Base-by-base conservation (phyloP, 2,888 invertebrate species). In the Aporophyla lueneburgensis region DNA sequence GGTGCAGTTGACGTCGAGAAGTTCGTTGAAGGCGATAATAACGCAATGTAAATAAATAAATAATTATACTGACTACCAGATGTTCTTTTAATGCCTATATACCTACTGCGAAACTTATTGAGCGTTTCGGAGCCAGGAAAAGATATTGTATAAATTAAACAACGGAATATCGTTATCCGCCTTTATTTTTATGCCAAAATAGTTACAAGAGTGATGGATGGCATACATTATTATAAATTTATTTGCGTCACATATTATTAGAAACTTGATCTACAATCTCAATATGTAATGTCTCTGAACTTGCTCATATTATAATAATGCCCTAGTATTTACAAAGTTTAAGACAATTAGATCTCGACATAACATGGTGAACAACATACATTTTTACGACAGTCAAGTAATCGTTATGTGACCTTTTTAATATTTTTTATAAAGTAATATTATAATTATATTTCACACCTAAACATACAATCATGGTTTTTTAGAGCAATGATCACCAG, bases 1-100 rank as follows among this genome's bases (percentile, higher is more conserved):
- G 96, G 92, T 40, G 93, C 95, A 9, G 92, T 97, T 19, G 96
- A 97, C 71, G 93, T 93, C 5, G 97, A 97, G 84, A 89, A 87
- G 33, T 96, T 96, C 91, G 94, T 97, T 80, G 95, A 95, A 63
- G 93, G 92, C 33, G 93, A 93, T 61, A 89, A 86, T 86, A 88
- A 87, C 77, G 88, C 86, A 79, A 81, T 85, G 68, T 81, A 76
- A 84, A 74, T 72, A 83, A 81, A 79, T 53, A 75, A 54, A 56
- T 67, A 19, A 33, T 53, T 33, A 59, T 54, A 56, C 24, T 62
- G 10, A 5, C 1, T 43, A 46, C 33, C 33, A 63, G 21, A 27
- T 67, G 33, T 74, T 78, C 12, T 54, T 49, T 78, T 63, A 21
- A 7, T 21, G 14, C 27, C 24, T 49, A 65, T 4, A 33, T 33